Base-by-base conservation (phyloP, 2,797 vertebrate species). In the Argya squamiceps region DNA sequence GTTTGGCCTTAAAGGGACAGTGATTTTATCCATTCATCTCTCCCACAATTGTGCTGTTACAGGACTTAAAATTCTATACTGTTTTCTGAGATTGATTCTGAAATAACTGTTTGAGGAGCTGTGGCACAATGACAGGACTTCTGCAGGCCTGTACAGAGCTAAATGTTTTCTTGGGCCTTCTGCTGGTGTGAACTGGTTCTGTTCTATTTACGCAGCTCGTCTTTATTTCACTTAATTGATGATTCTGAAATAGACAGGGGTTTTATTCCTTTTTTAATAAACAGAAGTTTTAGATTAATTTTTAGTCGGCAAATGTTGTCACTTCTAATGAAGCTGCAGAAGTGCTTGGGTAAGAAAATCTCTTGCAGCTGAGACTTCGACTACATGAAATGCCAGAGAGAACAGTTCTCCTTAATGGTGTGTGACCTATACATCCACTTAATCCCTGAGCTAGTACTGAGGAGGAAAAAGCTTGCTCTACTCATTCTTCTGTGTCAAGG, bases 341-440 rank as follows among this genome's bases (percentile, higher is more conserved):
- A 95, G 63, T 78, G 41, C 77, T 90, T 91, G 65, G n/a, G 21
- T 91, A 89, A 75, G 82, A 75, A 85, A 78, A 84, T 91, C 43
- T 89, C 84, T 26, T 53, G 44, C 16, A 24, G 73, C 73, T 76
- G 43, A 73, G 73, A 92, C 79, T 86, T 34, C 73, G 36, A 89
- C 65, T 78, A 78, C 69, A 23, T 69, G 53, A 84, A 94, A 84
- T 76, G 41, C 76, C 65, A 37, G 75, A 69, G 82, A 95, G 87
- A 91, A 92, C 26, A 5, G 20, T 77, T 94, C 43, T 94, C 41
- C 70, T 94, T 96, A 93, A 89, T 92, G 82, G 27, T 88, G 36
- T 91, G 88, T 94, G 89, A 93, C 84, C 93, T 91, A 17, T 59
- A 87, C 75, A 92, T 82, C 81, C 49, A 46, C 50, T 93, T 93